Base-by-base conservation (phyloP, 1,140 invertebrate species). In the Trichonephila clavipes region DNA sequence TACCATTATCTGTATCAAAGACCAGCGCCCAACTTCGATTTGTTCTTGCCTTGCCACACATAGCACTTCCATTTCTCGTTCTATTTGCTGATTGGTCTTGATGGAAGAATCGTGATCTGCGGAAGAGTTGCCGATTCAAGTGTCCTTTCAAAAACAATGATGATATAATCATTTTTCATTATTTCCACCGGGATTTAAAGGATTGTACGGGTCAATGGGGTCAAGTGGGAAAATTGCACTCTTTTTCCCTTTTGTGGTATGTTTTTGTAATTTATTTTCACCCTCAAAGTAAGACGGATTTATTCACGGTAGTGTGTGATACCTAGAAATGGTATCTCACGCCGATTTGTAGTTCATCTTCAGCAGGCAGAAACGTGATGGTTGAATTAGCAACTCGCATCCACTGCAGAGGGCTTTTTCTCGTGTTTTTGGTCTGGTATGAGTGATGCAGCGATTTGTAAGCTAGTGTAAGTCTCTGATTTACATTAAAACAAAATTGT, bases 121-220 rank as follows among this genome's bases (percentile, higher is more conserved):
- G 14, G 72, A 24, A 28, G 3, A 34, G 34, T 77, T 77, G 72
- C 14, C 24, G 28, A 40, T 77, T 40, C 24, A 40, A 40, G 72
- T 77, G 72, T 77, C 72, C 14, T 77, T 77, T 40, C 34, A 51
- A 77, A 77, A 77, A 77, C 72, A 77, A 77, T 77, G 72, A 77
- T 77, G 72, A 77, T 77, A 77, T 77, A 77, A 77, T 77, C 72
- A 77, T 77, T 77, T 77, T 77, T 77, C 72, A 77, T 77, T 21
- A 77, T 77, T 77, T 34, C 72, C 18, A 77, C 72, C 7, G 72
- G 72, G 72, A 77, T 77, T 77, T 77, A 77, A 77, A 77, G 72
- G 72, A 77, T 77, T 77, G 72, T 28, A 12, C 0, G 72, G 72
- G 72, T 77, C 24, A 77, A 34, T 34, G 72, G 72, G 72, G 72